Evolutionary conservation across 2,113 vertebrate species (phyloP).

Genomic region (Columba livia): DNA sequence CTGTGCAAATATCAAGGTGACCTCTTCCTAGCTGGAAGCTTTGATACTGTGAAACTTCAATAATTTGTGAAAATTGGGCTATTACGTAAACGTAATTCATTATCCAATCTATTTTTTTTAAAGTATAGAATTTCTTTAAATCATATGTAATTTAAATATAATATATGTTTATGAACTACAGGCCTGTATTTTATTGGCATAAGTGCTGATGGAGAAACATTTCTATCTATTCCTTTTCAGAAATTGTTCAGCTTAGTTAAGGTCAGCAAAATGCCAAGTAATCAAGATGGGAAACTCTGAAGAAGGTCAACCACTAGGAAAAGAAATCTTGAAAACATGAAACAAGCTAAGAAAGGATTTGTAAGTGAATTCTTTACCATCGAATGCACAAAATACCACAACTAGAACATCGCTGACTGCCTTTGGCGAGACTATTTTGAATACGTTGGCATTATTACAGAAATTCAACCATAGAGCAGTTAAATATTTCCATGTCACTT

Average conservation of each 20-base stretch:
- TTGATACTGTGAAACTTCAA: neutral
- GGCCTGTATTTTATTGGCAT: neutral
- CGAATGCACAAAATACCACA: conserved; percentile 33
- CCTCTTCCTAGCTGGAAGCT: neutral
- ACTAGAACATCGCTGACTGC: conserved; percentile 4
- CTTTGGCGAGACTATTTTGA: conserved; percentile 7
- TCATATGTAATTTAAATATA: neutral
- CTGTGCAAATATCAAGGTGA: conserved; percentile 43
- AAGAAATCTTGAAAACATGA: neutral
- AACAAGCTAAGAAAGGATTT: neutral
- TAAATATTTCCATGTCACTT: neutral
- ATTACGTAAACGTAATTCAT: neutral
- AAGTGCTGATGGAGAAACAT: neutral
- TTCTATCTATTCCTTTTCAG: conserved; percentile 23
- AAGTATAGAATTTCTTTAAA: conserved; percentile 23
- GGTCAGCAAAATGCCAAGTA: conserved; percentile 40
- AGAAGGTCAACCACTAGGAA: neutral
- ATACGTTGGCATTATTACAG: neutral
- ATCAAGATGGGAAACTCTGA: conserved; percentile 48
- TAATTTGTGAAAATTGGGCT: neutral
- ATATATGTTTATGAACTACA: conserved; percentile 5
- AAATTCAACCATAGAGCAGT: neutral
- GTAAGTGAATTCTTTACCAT: conserved; percentile 34
- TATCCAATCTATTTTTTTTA: neutral
- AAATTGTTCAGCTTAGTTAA: conserved; percentile 39